Percentiles rank a stretch among this genome's conserved stretches.
Evolutionary conservation across 2,113 vertebrate species (phyloP).

Genomic region (Platanista minor): DNA sequence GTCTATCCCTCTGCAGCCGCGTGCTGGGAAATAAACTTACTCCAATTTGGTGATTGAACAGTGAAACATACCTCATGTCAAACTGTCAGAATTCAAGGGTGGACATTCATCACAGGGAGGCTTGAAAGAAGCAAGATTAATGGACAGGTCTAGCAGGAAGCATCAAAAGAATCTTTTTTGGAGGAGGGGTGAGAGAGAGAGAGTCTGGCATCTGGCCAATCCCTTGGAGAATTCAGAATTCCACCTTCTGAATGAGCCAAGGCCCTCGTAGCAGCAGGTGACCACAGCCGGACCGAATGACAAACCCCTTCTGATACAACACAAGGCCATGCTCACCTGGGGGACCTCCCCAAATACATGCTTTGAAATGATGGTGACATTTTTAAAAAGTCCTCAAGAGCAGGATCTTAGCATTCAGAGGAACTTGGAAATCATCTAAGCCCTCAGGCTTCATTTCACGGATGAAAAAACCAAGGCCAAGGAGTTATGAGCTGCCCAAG

Average conservation of each 20-base stretch:
- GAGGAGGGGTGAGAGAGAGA: background rate
- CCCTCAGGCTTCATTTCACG: background rate
- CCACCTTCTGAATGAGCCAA: background rate
- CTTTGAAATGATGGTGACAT: background rate
- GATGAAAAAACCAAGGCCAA: background rate
- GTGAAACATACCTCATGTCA: background rate
- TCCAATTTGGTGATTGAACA: background rate
- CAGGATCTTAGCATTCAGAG: background rate
- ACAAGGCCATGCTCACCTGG: background rate
- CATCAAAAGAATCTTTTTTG: slow-evolving; percentile 35
- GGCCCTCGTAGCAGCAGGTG: background rate
- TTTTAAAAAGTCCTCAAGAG: background rate
- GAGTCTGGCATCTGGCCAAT: slow-evolving; percentile 43
- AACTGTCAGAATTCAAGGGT: slow-evolving; percentile 15
- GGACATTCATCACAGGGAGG: slow-evolving; percentile 20
- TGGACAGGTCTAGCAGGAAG: slow-evolving; percentile 18
- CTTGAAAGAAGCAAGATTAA: slow-evolving; percentile 59
- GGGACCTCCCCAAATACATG: background rate
- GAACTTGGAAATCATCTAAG: background rate
- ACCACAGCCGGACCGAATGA: background rate
- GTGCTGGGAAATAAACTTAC: background rate
- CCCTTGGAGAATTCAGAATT: slow-evolving; percentile 23
- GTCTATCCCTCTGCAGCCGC: background rate
- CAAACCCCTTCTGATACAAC: background rate
- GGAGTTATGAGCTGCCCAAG: background rate